Evolutionary conservation across 2,888 invertebrate species (phyloP), one percentile per base, ranked within the genome.

Genomic region (Cistogaster globosa): DNA sequence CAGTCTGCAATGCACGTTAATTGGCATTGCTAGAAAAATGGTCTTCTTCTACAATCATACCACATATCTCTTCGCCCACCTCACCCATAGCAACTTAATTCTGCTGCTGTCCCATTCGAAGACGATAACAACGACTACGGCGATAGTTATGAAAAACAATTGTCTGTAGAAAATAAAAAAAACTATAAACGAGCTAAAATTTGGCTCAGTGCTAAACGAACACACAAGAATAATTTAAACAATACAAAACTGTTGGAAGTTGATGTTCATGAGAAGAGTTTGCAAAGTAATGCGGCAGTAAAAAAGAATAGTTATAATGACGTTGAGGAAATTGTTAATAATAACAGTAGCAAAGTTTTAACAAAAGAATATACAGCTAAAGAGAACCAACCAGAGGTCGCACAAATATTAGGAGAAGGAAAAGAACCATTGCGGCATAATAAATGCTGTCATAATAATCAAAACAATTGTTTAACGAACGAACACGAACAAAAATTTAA

Each of bases 1-100:
- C 90, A 90, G 92, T 92, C 92, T 90, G 91, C 87, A 91, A 90
- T 90, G 89, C 90, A 89, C 91, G 91, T 84, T 91, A 92, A 89
- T 88, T 92, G 91, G 90, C 91, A 89, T 90, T 90, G 88, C 89
- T 90, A 87, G 89, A 91, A 87, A 90, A 91, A 90, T 91, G 91
- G 91, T 90, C 91, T 78, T 89, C 91, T 89, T 89, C 91, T 86
- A 87, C 89, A 88, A 88, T 88, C 85, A 88, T 88, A 87, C 88
- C 88, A 83, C 85, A 90, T 62, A 86, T 89, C 58, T 78, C 88
- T 72, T 91, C 91, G 82, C 91, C 91, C 85, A 91, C 91, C 86
- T 91, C 91, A 63, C 91, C 91, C 83, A 89, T 89, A 42, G 88
- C 90, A 77, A 90, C 90, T 22, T 91, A 89, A 85, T 90, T 91